Evolutionary conservation across 2,888 invertebrate genomes (phyloP), one percentile per base, ranked within the genome.

Genomic region (Drosophila picticornis): DNA sequence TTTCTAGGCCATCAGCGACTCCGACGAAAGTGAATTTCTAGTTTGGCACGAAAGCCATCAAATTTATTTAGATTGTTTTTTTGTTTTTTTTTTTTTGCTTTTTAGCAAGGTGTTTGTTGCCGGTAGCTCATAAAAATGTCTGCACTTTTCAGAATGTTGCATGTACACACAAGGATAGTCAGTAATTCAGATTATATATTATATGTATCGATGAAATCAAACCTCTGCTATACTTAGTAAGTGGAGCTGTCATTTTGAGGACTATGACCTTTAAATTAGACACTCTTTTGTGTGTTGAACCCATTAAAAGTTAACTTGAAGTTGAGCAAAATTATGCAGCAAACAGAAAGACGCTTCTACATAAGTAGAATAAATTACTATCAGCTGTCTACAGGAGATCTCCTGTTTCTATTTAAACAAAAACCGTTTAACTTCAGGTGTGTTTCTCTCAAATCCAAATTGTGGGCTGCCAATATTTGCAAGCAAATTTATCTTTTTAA

Each of bases 1-100:
- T 78, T 87, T 84, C 84, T 87, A 72, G 84, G 83, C 69, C 87
- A 74, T n/a, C 43, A 36, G 13, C 13, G 11, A 16, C n/a, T 38
- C 64, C 71, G 78, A 81, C 70, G 88, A 83, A 83, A 83, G 88
- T 82, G 83, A 83, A 88, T 80, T 88, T 75, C 79, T 64, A 55
- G 66, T 62, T 81, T 40, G 31, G 62, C 86, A 83, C 81, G 86
- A 77, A 80, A 69, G 63, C 80, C 70, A 68, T 78, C 66, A 72
- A 72, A 69, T 81, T 84, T 67, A 71, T 81, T 75, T 67, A 53
- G 62, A 65, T 57, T 25, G 46, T 46, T 13, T 25, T 22, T 46
- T 64, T 75, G 43, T 43, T n/a, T 4, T 19, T 43, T 32, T 46
- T 43, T 57, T 72, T 75, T 67, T 61, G 66, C 38, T 57, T 72